These are phyloP conservation scores for Drosophila putrida DNA, from an alignment of 2,888 invertebrate genomes.

Conservation along the genomic window DNA sequence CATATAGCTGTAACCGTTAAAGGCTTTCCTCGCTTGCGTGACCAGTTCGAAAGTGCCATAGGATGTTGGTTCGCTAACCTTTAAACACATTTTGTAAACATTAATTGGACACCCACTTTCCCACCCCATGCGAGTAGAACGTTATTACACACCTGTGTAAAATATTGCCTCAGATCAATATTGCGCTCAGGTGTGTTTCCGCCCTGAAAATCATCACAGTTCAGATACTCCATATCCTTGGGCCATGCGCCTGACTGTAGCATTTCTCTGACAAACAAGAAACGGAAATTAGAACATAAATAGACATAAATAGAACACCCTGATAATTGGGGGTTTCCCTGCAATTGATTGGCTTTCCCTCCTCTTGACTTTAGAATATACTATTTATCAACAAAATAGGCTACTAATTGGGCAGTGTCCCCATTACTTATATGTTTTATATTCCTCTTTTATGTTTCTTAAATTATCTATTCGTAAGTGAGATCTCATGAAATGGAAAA, in stretches of 20 bases:
- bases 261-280: constrained; percentile 87
- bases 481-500: no score
- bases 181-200: constrained; percentile 91
- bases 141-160: constrained; percentile 87
- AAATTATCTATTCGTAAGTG: no score
- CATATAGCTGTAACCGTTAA: constrained; percentile 91
- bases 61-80: constrained; percentile 89
- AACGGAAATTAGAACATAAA: neutral
- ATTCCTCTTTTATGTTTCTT: no score
- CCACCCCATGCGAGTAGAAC: neutral
- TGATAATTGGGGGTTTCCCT: constrained; percentile 8
- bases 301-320: neutral
- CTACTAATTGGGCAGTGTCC: no score
- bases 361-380: neutral
- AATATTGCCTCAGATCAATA: constrained; percentile 89
- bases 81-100: constrained; percentile 41
- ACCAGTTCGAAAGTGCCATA: constrained; percentile 89
- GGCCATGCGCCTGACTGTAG: constrained; percentile 91
- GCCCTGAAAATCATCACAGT: constrained; percentile 92
- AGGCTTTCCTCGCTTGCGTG: constrained; percentile 87
- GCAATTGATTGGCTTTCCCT: neutral
- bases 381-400: no score
- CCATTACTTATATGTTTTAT: no score
- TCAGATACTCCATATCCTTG: constrained; percentile 90
- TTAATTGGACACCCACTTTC: constrained; percentile 34